Evolutionary conservation across 2,797 vertebrate species (phyloP).

Genomic region (Spinibarbus caldwelli): DNA sequence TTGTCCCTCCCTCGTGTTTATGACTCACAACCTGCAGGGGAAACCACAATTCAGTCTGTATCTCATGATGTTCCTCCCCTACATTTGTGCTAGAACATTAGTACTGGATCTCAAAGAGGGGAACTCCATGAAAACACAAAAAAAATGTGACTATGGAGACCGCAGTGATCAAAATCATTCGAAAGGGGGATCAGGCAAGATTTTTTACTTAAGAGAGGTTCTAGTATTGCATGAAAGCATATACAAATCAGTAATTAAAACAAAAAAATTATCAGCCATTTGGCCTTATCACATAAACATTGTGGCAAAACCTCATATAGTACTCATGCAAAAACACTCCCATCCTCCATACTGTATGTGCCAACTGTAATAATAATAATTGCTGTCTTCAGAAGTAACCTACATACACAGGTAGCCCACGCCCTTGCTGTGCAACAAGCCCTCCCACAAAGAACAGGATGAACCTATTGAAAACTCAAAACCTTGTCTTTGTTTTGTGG

Average conservation of each 20-base stretch:
- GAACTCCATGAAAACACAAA: slow-evolving; percentile 71
- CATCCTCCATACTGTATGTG: slow-evolving; percentile 13
- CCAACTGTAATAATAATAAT: slow-evolving; percentile 1
- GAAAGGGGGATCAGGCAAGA: background rate
- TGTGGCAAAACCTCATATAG: background rate
- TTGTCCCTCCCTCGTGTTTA: slow-evolving; percentile 77
- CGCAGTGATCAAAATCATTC: slow-evolving; percentile 61
- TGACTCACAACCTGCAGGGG: slow-evolving; percentile 82
- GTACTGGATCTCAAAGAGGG: slow-evolving; percentile 71
- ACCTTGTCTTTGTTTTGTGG: slow-evolving; percentile 6
- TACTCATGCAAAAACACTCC: background rate
- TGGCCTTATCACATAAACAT: background rate
- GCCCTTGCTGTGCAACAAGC: slow-evolving; percentile 18
- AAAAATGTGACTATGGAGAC: slow-evolving; percentile 76
- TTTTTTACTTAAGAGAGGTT: slow-evolving; percentile 2
- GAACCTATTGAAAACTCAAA: slow-evolving; percentile 25
- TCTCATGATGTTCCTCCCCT: slow-evolving; percentile 74
- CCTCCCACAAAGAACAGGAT: slow-evolving; percentile 45
- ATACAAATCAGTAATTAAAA: background rate
- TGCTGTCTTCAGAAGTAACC: slow-evolving; percentile 16
- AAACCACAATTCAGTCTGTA: slow-evolving; percentile 82
- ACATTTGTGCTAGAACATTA: slow-evolving; percentile 67
- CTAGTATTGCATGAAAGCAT: background rate
- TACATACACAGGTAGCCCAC: slow-evolving; percentile 34
- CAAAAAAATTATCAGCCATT: background rate